These are phyloP conservation scores for Drosophila takahashii DNA, from an alignment of 1,140 invertebrate genomes.

Conservation along the genomic window DNA sequence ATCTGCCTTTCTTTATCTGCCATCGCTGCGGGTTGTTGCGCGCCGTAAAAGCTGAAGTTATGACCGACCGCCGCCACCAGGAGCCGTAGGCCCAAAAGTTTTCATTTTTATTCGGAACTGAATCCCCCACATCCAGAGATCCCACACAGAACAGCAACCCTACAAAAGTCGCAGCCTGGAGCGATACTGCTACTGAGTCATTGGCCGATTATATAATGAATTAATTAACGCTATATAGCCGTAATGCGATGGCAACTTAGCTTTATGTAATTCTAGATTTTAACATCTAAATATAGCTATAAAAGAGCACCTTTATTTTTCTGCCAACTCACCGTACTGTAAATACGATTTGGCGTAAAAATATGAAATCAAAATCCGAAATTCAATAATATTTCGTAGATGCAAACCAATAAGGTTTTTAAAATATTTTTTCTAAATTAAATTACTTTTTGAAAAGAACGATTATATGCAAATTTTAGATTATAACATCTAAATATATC, in stretches of 20 bases:
- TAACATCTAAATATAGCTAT: no score
- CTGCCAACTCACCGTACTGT: no score
- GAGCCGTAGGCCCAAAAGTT: slow-evolving; percentile 59
- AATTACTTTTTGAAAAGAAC: background rate
- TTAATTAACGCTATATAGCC: slow-evolving; percentile 24
- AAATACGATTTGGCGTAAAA: no score
- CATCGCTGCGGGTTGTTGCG: slow-evolving; percentile 25
- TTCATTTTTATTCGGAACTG: slow-evolving; percentile 44
- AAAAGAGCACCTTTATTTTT: no score
- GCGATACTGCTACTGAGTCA: slow-evolving; percentile 12
- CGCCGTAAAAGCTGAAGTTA: slow-evolving; percentile 59
- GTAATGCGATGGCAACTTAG: background rate
- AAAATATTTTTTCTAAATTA: no score
- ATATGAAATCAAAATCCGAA: no score
- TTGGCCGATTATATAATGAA: slow-evolving; percentile 31
- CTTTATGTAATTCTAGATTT: background rate
- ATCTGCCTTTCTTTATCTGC: slow-evolving; percentile 56
- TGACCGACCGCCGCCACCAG: slow-evolving; percentile 27
- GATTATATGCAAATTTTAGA: background rate
- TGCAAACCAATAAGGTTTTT: no score
- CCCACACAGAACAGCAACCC: background rate
- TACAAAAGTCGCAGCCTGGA: background rate
- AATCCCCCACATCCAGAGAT: background rate
- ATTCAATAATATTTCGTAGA: no score
- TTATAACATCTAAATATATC: no score